Percentiles rank a stretch among this genome's conserved stretches.
Conservation (phyloP, 2,113 vertebrate genomes). For the Chamaea fasciata region DNA sequence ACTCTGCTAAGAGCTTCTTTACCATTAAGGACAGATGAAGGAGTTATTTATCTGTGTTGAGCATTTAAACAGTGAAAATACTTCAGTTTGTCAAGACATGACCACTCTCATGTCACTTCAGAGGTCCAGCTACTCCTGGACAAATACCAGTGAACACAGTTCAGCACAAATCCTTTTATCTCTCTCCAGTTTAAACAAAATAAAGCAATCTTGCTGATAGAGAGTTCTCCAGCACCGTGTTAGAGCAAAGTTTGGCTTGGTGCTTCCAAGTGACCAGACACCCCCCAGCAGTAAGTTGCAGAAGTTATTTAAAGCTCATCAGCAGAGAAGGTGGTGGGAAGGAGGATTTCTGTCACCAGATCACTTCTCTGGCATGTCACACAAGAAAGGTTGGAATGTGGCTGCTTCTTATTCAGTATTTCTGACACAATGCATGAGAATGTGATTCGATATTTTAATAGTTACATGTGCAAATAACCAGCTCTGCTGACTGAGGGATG, state of each 20-base stretch:
- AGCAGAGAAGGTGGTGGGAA: not conserved
- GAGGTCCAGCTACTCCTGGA: not conserved
- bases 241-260: not conserved
- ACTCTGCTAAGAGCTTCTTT: not conserved
- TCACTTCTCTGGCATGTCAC: not conserved
- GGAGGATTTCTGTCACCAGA: not conserved
- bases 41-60: not conserved
- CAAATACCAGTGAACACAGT: not conserved
- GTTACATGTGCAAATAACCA: not conserved
- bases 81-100: not conserved
- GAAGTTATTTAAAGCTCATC: not conserved
- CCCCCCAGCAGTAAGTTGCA: not conserved
- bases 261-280: not conserved
- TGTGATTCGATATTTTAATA: not conserved
- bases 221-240: not conserved
- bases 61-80: not conserved
- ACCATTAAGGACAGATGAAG: not conserved
- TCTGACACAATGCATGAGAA: not conserved
- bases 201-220: not conserved
- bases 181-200: not conserved
- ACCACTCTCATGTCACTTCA: not conserved
- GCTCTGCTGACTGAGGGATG: not conserved
- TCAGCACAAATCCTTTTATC: not conserved
- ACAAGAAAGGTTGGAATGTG: not conserved
- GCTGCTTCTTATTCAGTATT: not conserved